Evolutionary conservation across 2,113 vertebrate genomes (phyloP).

Genomic region (Ptyas mucosa): DNA sequence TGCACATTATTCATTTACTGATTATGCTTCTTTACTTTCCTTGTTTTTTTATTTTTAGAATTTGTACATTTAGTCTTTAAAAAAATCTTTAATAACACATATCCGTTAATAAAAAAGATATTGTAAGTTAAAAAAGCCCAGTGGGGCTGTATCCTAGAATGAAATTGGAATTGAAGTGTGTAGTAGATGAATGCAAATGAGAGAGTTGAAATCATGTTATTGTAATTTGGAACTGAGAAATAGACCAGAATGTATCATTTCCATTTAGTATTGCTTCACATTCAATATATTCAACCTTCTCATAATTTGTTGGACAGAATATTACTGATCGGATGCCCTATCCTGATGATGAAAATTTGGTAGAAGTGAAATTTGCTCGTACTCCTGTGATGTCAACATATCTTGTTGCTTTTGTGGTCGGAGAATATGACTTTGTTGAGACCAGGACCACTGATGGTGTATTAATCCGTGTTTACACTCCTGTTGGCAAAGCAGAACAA

Average conservation of each 20-base stretch:
- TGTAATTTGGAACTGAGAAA: background rate
- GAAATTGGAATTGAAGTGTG: background rate
- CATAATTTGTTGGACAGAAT: slow-evolving; percentile 71
- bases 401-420: slow-evolving; percentile 95
- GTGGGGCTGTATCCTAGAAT: background rate
- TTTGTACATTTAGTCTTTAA: background rate
- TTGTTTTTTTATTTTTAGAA: background rate
- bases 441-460: slow-evolving; percentile 88
- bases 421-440: slow-evolving; percentile 96
- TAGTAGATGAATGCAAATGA: background rate
- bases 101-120: background rate
- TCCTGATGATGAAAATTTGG: slow-evolving; percentile 86
- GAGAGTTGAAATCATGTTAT: background rate
- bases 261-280: background rate
- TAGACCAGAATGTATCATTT: background rate
- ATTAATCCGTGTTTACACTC: slow-evolving; percentile 92
- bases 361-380: slow-evolving; percentile 92
- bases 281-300: background rate
- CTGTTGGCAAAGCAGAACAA: slow-evolving; percentile 92
- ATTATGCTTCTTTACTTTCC: background rate
- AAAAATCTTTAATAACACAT: background rate
- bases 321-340: slow-evolving; percentile 88
- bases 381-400: slow-evolving; percentile 97
- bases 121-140: background rate
- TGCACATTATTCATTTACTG: background rate